A percentile compares a stretch with the other conserved stretches of the same genome.
These are phyloP conservation scores for Euglossa dilemma DNA, from an alignment of 1,140 invertebrate species.

Conservation along the genomic window DNA sequence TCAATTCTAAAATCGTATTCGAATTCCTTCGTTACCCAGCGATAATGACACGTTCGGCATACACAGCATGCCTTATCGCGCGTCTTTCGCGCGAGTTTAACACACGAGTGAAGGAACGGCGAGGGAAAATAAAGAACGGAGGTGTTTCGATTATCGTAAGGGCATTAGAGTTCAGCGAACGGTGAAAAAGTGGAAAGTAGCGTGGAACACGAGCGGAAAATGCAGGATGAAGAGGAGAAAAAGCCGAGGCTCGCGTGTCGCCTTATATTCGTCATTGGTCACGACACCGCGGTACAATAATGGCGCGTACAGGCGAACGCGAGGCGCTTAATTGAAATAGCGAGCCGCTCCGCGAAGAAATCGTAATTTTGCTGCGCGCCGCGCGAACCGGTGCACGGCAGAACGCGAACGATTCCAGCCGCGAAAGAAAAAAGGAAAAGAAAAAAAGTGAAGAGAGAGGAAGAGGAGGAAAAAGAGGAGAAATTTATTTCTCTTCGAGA, in stretches of 20 bases:
- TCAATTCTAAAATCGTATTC: too few species aligned
- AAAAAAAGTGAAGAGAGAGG: not conserved
- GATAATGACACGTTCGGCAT: too few species aligned
- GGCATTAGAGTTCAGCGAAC: not conserved
- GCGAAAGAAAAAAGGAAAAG: conserved; percentile 1
- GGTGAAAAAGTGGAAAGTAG: conserved; percentile 1
- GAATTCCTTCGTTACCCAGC: too few species aligned
- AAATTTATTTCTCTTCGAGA: conserved; percentile 28
- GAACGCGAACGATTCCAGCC: not conserved
- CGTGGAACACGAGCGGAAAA: not conserved
- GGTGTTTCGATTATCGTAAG: conserved; percentile 14
- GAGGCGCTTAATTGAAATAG: conserved; percentile 49
- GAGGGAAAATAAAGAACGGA: not conserved
- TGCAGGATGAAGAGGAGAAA: not conserved
- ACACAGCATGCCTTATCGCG: too few species aligned
- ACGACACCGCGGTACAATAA: conserved; percentile 13
- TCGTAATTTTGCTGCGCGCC: conserved; percentile 13
- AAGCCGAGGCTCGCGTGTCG: conserved; percentile 34
- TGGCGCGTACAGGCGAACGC: conserved; percentile 16
- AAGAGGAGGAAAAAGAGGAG: conserved; percentile 10
- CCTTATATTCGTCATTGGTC: conserved; percentile 9
- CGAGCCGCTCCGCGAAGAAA: conserved; percentile 7
- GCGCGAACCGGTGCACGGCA: conserved; percentile 22
- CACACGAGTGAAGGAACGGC: too few species aligned
- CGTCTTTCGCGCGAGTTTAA: too few species aligned